Conservation (phyloP, 2,888 invertebrate genomes). For the Didymodactylos carnosus region DNA sequence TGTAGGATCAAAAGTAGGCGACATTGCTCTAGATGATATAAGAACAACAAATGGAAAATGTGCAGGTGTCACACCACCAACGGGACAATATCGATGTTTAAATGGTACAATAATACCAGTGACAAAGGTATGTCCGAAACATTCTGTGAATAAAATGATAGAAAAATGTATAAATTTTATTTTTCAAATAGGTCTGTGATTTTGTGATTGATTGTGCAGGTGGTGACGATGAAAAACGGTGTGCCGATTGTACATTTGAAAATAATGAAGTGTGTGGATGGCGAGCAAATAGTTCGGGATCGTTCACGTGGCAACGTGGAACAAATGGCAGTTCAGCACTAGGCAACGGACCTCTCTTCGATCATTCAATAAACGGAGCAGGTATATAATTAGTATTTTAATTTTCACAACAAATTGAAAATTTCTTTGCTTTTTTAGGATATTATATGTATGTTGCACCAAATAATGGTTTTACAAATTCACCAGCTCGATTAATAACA, state of each 20-base stretch:
- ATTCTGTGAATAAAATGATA: background rate
- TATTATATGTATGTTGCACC: background rate
- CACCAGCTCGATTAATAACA: background rate
- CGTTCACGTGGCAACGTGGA: background rate
- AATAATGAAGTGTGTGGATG: conserved; percentile 3
- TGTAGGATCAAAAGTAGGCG: background rate
- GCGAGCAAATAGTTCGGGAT: conserved; percentile 9
- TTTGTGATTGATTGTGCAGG: conserved; percentile 14
- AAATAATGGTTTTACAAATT: background rate
- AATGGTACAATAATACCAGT: background rate
- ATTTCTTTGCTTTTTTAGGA: too few species aligned
- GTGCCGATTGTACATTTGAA: conserved; percentile 25
- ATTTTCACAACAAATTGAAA: too few species aligned
- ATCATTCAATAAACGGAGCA: background rate
- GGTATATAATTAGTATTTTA: too few species aligned
- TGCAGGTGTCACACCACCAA: background rate
- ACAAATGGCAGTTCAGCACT: background rate
- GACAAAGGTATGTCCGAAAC: background rate
- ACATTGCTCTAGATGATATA: conserved; percentile 27
- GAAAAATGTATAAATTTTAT: background rate
- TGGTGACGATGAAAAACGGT: conserved; percentile 14
- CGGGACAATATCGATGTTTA: background rate
- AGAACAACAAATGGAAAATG: conserved; percentile 21
- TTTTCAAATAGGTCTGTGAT: conserved; percentile 20
- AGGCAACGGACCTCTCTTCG: background rate